Evolutionary conservation across 2,797 vertebrate genomes (phyloP).

Genomic region (Dendrocincla fuliginosa): DNA sequence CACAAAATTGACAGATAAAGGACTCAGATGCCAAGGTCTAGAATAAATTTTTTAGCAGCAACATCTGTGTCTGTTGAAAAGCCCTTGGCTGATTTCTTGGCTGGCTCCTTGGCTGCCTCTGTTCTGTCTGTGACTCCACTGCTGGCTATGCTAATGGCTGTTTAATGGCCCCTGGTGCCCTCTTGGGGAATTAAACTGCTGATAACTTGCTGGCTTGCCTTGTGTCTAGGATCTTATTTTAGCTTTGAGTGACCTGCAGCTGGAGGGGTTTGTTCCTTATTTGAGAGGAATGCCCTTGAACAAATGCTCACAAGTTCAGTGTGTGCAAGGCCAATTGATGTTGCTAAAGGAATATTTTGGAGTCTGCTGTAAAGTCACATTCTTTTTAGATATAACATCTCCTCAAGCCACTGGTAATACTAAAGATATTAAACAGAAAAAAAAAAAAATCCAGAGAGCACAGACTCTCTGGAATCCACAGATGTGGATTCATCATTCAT

Average conservation of each 20-base stretch:
- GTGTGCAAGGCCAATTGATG: not conserved
- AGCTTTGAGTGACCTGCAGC: constrained; percentile 10
- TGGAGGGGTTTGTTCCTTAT: not conserved
- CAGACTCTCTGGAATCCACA: not conserved
- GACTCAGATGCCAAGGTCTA: constrained; percentile 51
- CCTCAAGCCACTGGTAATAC: not conserved
- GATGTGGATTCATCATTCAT: not conserved
- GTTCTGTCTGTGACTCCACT: constrained; percentile 3
- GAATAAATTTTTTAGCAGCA: constrained; percentile 74
- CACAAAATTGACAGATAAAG: constrained; percentile 54
- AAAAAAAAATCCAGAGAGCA: not conserved
- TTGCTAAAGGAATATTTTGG: not conserved
- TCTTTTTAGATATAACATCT: not conserved
- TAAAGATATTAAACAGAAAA: not conserved
- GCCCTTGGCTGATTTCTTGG: constrained; percentile 63
- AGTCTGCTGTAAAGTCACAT: not conserved
- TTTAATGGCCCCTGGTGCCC: constrained; percentile 8
- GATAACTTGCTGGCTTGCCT: constrained; percentile 1
- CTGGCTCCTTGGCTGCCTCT: constrained; percentile 41
- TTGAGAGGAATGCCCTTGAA: not conserved
- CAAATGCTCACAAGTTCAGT: not conserved
- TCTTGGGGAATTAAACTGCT: constrained; percentile 32
- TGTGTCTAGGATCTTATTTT: not conserved
- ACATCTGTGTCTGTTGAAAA: constrained; percentile 74
- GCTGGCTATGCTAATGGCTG: constrained; percentile 26